Evolutionary conservation across 2,888 invertebrate species (phyloP).

Genomic region (Eremobia ochroleuca): DNA sequence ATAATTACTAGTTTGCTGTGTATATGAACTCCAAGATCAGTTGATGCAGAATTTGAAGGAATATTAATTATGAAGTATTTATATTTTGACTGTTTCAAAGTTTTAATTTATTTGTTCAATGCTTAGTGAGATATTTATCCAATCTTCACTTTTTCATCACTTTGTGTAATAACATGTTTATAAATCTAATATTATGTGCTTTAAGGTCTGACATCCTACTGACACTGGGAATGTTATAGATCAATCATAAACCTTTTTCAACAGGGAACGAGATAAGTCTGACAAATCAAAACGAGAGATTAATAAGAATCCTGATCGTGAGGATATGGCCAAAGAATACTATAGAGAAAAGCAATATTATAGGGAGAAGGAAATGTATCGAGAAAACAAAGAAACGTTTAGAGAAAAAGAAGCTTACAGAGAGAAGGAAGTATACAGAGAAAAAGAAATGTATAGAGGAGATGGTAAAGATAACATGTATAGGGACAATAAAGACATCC

Average conservation of each 20-base stretch:
- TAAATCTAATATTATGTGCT: slow-evolving; percentile 75
- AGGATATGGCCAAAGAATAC: slow-evolving; percentile 87
- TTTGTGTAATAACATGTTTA: slow-evolving; percentile 55
- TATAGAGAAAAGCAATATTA: slow-evolving; percentile 88
- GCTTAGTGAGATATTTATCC: slow-evolving; percentile 3
- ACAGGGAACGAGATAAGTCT: slow-evolving; percentile 88
- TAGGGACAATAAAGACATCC: slow-evolving; percentile 79
- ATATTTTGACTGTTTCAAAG: not conserved
- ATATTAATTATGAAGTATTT: slow-evolving; percentile 14
- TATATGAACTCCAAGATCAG: slow-evolving; percentile 10
- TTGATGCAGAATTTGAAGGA: slow-evolving; percentile 51
- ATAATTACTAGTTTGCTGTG: not conserved
- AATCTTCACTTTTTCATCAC: slow-evolving; percentile 15
- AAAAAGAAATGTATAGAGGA: slow-evolving; percentile 78
- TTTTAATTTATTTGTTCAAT: slow-evolving; percentile 9
- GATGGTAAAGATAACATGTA: slow-evolving; percentile 71
- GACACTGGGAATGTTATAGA: slow-evolving; percentile 79
- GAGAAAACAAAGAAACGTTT: slow-evolving; percentile 80
- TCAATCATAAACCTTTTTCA: slow-evolving; percentile 79
- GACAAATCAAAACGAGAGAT: slow-evolving; percentile 86
- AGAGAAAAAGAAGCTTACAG: slow-evolving; percentile 82
- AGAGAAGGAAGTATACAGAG: slow-evolving; percentile 78
- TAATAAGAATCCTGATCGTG: slow-evolving; percentile 83
- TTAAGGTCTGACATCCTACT: slow-evolving; percentile 80
- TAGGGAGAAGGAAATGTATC: slow-evolving; percentile 79